Conservation (phyloP, 2,113 vertebrate genomes). For the Sturnus vulgaris region DNA sequence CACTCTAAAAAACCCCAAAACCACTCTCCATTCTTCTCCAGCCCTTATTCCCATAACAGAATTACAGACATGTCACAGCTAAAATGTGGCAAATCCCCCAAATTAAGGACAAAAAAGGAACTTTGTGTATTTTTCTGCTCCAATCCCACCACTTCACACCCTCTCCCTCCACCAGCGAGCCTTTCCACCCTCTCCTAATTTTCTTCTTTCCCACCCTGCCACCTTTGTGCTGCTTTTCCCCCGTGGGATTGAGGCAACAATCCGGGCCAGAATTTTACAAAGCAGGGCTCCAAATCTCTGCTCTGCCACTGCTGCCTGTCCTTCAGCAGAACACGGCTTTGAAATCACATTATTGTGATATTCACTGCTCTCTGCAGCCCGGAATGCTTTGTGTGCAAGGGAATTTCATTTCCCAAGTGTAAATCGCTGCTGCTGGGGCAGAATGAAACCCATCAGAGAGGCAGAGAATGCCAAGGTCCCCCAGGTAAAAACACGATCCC, state of each 20-base stretch:
- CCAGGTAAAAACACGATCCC: background rate
- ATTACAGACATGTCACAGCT: background rate
- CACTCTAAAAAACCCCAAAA: too few species aligned
- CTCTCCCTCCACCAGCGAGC: background rate
- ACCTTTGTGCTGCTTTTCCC: background rate
- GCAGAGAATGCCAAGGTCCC: background rate
- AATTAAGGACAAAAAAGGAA: background rate
- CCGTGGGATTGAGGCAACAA: background rate
- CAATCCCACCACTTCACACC: background rate
- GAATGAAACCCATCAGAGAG: background rate
- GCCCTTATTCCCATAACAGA: background rate
- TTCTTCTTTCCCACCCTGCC: background rate
- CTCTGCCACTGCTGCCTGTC: background rate
- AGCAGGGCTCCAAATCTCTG: background rate
- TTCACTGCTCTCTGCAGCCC: background rate
- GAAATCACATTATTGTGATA: background rate
- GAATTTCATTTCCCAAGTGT: background rate
- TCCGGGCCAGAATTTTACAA: background rate
- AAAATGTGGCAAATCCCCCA: background rate
- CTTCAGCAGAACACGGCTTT: background rate
- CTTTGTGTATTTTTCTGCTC: rapidly evolving
- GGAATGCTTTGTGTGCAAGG: background rate
- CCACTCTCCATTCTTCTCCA: too few species aligned
- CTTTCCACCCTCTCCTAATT: background rate
- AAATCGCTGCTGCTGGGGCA: background rate